A percentile compares a stretch with the other conserved stretches of the same genome.
phyloP scores from a whole-genome alignment of 1,140 invertebrate genomes.

The Ceratina japonica region DNA sequence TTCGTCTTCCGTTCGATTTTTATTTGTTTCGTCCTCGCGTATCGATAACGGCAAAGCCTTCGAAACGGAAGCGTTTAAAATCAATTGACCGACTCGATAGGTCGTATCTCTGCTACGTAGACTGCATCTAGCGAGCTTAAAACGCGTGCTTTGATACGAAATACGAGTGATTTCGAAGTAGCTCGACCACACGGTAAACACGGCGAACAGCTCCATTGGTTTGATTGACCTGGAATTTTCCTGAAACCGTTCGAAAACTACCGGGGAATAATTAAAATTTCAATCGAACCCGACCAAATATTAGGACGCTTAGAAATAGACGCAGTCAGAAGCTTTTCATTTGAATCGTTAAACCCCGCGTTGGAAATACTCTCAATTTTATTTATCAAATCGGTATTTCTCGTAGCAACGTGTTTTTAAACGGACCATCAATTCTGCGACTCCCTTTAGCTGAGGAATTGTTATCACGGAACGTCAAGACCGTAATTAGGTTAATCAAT shows the following conservation, averaged over 20 bases:
- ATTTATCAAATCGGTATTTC: too few relatives aligned
- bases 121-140: background rate
- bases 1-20: background rate
- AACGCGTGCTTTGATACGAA: background rate
- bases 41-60: background rate
- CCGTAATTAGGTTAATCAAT: background rate
- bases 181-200: background rate
- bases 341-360: too few relatives aligned
- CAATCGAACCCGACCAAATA: too few relatives aligned
- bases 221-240: background rate
- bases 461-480: too few relatives aligned
- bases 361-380: too few relatives aligned
- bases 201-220: background rate
- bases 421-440: too few relatives aligned
- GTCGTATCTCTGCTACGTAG: background rate
- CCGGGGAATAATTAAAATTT: too few relatives aligned
- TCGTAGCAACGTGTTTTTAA: too few relatives aligned
- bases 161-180: background rate
- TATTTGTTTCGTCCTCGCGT: too few relatives aligned
- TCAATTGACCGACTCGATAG: background rate
- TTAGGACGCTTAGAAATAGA: too few relatives aligned
- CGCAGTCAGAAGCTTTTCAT: too few relatives aligned
- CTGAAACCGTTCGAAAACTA: background rate
- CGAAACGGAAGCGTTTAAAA: constrained; percentile 14
- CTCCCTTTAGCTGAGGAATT: too few relatives aligned